Base-by-base conservation (phyloP, 1,140 invertebrate genomes). In the Homalodisca vitripennis region DNA sequence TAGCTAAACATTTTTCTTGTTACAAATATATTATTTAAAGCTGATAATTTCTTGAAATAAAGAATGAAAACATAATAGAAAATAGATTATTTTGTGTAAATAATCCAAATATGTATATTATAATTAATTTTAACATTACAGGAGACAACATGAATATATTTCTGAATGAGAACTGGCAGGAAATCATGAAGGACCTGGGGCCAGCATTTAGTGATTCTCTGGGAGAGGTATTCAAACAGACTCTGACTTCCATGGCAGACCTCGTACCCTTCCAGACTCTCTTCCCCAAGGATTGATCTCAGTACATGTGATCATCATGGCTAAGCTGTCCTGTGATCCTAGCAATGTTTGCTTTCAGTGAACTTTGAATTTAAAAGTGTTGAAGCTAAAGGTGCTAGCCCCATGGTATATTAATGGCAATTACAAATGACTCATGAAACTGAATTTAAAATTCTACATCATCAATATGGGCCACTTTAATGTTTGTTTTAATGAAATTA, bases 261-360 rank as follows among this genome's bases (percentile, higher is more conserved):
- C 80, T 79, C 67, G 73, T 81, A 0, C 78, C 82, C 22, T 76
- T 79, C 2, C 79, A 83, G 34, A 75, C 81, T 26, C 78, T 85
- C 2, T 84, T 83, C 69, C 72, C 71, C 17, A 48, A 53, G 30
- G 53, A 68, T 30, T 68, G 53, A 68, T 34, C 24, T 6, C 3
- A 27, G 2, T 27, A 10, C 17, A 27, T 20, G 2, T 20, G 17
- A 41, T n/a, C n/a, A n/a, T n/a, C n/a, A n/a, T n/a, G n/a, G n/a
- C n/a, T n/a, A n/a, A n/a, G n/a, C n/a, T n/a, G n/a, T n/a, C n/a
- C 6, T 41, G 6, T 10, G 17, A 41, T 41, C 17, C 6, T 41
- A 41, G 6, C 17, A 10, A 41, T 41, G 6, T 10, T 41, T 41
- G 17, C 17, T 41, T 10, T 41, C 17, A 41, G 34, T 6, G 17